A percentile compares a stretch with the other conserved stretches of the same genome.
Evolutionary conservation across 2,113 vertebrate genomes (phyloP).

Genomic region (Cyrtonyx montezumae): DNA sequence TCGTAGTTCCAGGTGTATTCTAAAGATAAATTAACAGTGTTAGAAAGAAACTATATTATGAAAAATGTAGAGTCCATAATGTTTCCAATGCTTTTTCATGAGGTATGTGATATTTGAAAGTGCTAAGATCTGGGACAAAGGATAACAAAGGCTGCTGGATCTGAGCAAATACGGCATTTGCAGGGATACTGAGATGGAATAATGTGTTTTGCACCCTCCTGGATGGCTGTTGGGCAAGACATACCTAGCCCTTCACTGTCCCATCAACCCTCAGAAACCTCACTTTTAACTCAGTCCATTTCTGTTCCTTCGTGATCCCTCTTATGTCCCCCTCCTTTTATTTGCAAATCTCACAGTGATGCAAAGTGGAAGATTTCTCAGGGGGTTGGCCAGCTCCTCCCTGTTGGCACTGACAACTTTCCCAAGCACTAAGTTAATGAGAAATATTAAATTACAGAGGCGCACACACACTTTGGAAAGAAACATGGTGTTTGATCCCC

Average conservation of each 20-base stretch:
- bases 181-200: neutral
- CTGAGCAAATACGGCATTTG: neutral
- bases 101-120: neutral
- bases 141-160: neutral
- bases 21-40: neutral
- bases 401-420: neutral
- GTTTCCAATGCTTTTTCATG: neutral
- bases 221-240: neutral
- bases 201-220: neutral
- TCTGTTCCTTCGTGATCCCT: neutral
- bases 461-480: neutral
- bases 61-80: neutral
- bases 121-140: neutral
- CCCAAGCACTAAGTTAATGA: conserved; percentile 6
- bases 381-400: neutral
- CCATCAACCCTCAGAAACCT: neutral
- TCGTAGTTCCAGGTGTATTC: neutral
- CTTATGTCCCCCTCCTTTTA: neutral
- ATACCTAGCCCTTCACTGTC: neutral
- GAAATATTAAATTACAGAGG: conserved; percentile 55
- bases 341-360: neutral
- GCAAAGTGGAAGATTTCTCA: neutral
- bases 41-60: neutral
- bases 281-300: neutral
- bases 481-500: conserved; percentile 34